Evolutionary conservation across 2,888 invertebrate species (phyloP), one percentile per base, ranked within the genome.

Genomic region (Branchinecta sandiegonensis): DNA sequence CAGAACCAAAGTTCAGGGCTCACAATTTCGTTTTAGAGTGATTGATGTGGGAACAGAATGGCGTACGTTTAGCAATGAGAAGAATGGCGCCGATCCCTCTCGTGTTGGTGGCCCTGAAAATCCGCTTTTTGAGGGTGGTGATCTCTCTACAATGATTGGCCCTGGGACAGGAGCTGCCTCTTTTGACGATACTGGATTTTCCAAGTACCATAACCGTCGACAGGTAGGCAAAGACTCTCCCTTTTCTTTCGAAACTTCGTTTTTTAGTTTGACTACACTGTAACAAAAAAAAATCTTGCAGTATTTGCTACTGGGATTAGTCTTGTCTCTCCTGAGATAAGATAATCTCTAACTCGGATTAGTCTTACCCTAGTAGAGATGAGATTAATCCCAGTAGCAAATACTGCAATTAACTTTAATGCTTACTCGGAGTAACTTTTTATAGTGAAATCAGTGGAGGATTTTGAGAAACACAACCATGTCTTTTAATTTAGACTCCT

Each of bases 1-100:
- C 4, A 37, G 37, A 37, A 37, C 6, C 37, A 37, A 37, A 5
- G 37, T 37, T 37, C 37, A 37, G 37, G 37, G 37, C 6, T 37
- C 37, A 37, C 37, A 37, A 37, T 37, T 37, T 37, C 37, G 37
- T 70, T 73, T 14, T 78, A 94, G 96, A 77, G 94, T 99, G 1
- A 95, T 99, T 72, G 99, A 99, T 80, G 99, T 99, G n/a, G 96
- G 99, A 48, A 96, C 97, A 6, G 99, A 99, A 80, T 99, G 99
- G 99, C 85, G 99, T 77, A 99, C 97, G 70, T 99, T 99, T 79
- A 95, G 94, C 76, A 99, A 97, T 78, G 99, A 99, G 77, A 96
- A 95, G 76, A 87, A 89, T 68, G 90, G 93, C 10, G 92, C 91
- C 0, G 99, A 99, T 79, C 96, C 97, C 7, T 95, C 95, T 80